phyloP scores from a whole-genome alignment of 2,113 vertebrate species.

The Etheostoma spectabile region DNA sequence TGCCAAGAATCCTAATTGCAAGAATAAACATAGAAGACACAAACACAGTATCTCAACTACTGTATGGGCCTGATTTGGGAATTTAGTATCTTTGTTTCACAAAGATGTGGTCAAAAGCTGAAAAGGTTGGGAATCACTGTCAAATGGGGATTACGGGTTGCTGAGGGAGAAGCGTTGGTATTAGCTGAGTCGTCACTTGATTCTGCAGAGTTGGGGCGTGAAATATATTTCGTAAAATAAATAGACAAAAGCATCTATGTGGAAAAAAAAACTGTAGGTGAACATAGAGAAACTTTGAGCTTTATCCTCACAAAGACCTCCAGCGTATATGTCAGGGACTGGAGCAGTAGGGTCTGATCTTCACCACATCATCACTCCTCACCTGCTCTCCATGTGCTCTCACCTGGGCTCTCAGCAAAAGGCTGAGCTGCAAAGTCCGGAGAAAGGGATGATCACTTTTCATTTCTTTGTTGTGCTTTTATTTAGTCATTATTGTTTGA shows the following conservation, averaged over 20 bases:
- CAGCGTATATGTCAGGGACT: neutral
- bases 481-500: neutral
- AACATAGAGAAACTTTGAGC: neutral
- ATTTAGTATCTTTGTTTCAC: neutral
- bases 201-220: neutral
- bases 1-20: neutral
- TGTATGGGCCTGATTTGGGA: neutral
- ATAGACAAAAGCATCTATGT: neutral
- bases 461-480: neutral
- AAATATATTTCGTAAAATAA: neutral
- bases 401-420: slow-evolving; percentile 11
- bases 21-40: neutral
- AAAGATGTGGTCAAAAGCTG: neutral
- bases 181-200: neutral
- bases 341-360: neutral
- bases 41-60: neutral
- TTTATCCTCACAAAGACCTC: neutral
- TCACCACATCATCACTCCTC: neutral
- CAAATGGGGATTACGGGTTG: neutral
- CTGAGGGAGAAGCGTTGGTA: neutral
- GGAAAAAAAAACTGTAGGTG: neutral
- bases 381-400: slow-evolving; percentile 21
- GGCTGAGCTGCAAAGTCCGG: slow-evolving; percentile 19
- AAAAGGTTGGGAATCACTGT: slow-evolving; percentile 37
- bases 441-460: neutral